Percentiles rank a stretch among this genome's conserved stretches.
Evolutionary conservation across 2,888 invertebrate genomes (phyloP).

Genomic region (Ophion costatus): DNA sequence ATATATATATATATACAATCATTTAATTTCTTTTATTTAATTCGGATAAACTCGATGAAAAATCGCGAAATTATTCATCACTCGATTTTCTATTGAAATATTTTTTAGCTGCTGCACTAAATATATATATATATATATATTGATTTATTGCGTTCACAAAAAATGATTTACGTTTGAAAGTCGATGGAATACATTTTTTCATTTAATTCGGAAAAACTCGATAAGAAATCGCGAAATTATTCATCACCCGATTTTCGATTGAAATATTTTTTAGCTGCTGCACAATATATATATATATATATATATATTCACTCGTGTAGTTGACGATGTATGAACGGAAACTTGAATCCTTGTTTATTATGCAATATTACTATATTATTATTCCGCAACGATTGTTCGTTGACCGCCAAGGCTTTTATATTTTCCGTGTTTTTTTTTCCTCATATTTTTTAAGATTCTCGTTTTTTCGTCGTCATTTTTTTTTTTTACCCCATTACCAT

Average conservation of each 20-base stretch:
- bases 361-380: conserved; percentile 21
- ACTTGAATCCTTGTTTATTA: conserved; percentile 22
- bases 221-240: too few relatives aligned
- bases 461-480: not conserved
- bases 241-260: too few relatives aligned
- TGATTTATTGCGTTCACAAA: not conserved
- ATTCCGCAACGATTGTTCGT: conserved; percentile 47
- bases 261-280: too few relatives aligned
- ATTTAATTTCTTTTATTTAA: too few relatives aligned
- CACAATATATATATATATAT: not conserved
- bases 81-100: too few relatives aligned
- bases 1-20: too few relatives aligned
- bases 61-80: too few relatives aligned
- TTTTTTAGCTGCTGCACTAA: too few relatives aligned
- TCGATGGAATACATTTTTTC: not conserved
- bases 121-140: not conserved
- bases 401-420: conserved; percentile 34
- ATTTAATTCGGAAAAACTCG: not conserved
- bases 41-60: too few relatives aligned
- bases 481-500: conserved; percentile 12
- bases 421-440: not conserved
- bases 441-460: not conserved
- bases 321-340: conserved; percentile 19
- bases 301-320: not conserved
- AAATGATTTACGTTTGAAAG: not conserved